A percentile compares a stretch with the other conserved stretches of the same genome.
Evolutionary conservation across 2,888 invertebrate genomes (phyloP).

Genomic region (Notodonta ziczac): DNA sequence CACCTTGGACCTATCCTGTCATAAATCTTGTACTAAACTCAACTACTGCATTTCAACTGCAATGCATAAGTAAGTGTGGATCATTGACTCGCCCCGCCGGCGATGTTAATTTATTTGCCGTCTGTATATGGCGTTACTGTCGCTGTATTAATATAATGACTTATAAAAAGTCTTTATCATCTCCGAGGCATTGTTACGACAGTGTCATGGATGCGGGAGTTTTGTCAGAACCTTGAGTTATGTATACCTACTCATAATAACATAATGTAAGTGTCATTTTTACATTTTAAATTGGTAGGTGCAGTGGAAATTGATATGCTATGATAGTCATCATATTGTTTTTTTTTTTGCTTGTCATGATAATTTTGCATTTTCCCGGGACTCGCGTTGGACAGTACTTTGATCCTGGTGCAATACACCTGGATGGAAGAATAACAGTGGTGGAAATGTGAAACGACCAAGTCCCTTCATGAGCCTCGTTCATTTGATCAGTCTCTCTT

Average conservation of each 20-base stretch:
- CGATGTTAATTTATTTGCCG: slow-evolving; percentile 35
- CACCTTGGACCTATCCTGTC: too few relatives aligned
- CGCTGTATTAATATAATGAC: slow-evolving; percentile 34
- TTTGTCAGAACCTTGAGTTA: slow-evolving; percentile 5
- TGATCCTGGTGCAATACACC: too few relatives aligned
- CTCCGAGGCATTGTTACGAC: slow-evolving; percentile 24
- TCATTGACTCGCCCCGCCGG: slow-evolving; percentile 5
- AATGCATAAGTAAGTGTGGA: not conserved
- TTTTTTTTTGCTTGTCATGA: too few relatives aligned
- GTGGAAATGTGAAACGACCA: too few relatives aligned
- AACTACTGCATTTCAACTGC: slow-evolving; percentile 1
- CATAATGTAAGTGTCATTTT: not conserved
- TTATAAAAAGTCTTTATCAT: slow-evolving; percentile 33
- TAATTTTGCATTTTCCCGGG: too few relatives aligned
- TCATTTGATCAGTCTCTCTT: too few relatives aligned
- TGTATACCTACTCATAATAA: not conserved
- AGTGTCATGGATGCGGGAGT: not conserved
- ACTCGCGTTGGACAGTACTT: too few relatives aligned
- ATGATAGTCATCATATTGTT: too few relatives aligned
- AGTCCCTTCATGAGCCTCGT: too few relatives aligned
- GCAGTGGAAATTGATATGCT: too few relatives aligned
- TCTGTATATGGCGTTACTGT: slow-evolving; percentile 20
- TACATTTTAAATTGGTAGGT: too few relatives aligned
- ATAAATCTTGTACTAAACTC: not conserved
- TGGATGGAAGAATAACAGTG: too few relatives aligned